These are phyloP conservation scores for Semnornis frantzii DNA, from an alignment of 2,113 vertebrate species.

Conservation along the genomic window DNA sequence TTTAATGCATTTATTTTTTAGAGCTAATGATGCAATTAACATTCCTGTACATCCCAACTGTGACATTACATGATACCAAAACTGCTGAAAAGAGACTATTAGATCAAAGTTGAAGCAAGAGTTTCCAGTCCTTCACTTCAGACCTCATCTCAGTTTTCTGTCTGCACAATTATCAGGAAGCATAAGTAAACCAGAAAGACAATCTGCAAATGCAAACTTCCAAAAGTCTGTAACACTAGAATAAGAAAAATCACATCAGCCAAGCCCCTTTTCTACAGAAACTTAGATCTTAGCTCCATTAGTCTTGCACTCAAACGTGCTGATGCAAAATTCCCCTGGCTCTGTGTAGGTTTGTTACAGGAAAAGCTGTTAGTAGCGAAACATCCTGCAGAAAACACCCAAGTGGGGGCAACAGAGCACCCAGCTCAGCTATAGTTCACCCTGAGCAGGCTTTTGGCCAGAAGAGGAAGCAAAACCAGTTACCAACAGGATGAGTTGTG, in stretches of 20 bases:
- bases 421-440: neutral
- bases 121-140: neutral
- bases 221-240: neutral
- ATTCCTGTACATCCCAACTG: neutral
- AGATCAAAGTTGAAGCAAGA: neutral
- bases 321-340: neutral
- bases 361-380: neutral
- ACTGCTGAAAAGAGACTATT: neutral
- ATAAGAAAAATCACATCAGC: neutral
- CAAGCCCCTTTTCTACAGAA: neutral
- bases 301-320: neutral
- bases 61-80: neutral
- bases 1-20: neutral
- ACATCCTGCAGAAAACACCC: neutral
- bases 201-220: neutral
- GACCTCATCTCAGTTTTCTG: neutral
- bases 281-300: neutral
- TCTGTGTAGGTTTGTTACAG: neutral
- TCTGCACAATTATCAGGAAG: neutral
- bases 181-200: neutral
- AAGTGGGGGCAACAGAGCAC: neutral
- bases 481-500: neutral
- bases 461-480: slow-evolving; percentile 17
- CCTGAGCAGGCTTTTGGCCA: neutral
- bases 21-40: neutral